These are phyloP conservation scores for Orthosia gothica DNA, from an alignment of 2,888 invertebrate species.

Conservation along the genomic window DNA sequence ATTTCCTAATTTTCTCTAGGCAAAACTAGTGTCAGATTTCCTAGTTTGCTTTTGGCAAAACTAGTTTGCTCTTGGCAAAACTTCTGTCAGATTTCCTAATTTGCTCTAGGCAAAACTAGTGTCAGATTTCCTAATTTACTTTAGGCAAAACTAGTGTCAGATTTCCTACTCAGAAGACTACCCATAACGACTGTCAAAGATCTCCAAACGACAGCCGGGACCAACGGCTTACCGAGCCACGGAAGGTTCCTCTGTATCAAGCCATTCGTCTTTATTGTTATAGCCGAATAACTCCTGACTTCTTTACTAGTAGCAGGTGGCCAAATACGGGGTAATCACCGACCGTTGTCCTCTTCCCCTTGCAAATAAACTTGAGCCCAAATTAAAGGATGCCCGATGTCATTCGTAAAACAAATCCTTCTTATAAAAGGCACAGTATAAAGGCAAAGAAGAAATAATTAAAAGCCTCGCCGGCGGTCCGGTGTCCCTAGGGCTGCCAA, in stretches of 20 bases:
- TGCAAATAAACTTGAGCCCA: slow-evolving; percentile 55
- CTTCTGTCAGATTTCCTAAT: too few species aligned
- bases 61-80: too few species aligned
- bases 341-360: slow-evolving; percentile 15
- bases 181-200: background rate
- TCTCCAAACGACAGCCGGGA: background rate
- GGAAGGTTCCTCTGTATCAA: background rate
- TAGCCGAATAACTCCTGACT: slow-evolving; percentile 18
- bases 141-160: too few species aligned
- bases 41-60: too few species aligned
- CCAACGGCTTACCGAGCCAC: background rate
- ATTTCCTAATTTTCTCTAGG: too few species aligned
- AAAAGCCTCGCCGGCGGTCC: slow-evolving; percentile 61
- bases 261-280: slow-evolving; percentile 14
- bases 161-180: background rate
- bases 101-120: too few species aligned
- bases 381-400: slow-evolving; percentile 64
- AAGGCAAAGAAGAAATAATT: slow-evolving; percentile 63
- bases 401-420: slow-evolving; percentile 67
- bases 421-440: slow-evolving; percentile 40
- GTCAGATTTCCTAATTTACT: too few species aligned
- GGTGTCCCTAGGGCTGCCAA: background rate
- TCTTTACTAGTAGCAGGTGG: slow-evolving; percentile 42
- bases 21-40: too few species aligned
- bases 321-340: slow-evolving; percentile 28